Base-by-base conservation (phyloP, 2,888 invertebrate genomes). In the Cheilosia vulpina region DNA sequence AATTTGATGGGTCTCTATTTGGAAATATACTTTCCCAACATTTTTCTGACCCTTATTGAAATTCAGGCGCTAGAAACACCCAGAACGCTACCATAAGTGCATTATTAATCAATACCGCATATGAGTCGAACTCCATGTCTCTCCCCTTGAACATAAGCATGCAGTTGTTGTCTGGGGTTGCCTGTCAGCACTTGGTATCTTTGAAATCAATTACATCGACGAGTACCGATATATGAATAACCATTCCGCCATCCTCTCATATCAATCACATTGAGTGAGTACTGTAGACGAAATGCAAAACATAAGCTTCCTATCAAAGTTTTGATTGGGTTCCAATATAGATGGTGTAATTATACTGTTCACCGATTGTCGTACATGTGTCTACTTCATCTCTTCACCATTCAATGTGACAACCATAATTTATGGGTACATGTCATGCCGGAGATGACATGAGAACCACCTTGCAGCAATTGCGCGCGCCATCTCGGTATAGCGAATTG, bases 291-390 rank as follows among this genome's bases (percentile, higher is more conserved):
- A 24, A 50, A 68, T 62, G 60, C 65, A 47, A 31, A 19, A 58
- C 21, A 78, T 81, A 72, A 68, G 79, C 69, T 47, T 58, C 24
- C 27, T 60, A 72, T 72, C 60, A 43, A 82, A 60, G 41, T 72
- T 77, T 72, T 79, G 83, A 83, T 83, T 83, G 83, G 83, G 83
- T 58, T 83, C 79, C 79, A 19, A 55, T 45, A 83, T 69, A 69
- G 69, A 31, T 38, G 38, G 43, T 73, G 57, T 73, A 83, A 83
- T 83, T 83, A 83, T 58, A 83, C 79, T 69, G 68, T 79, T 83
- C 83, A 53, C 19, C 73, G 63, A 24, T 57, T 73, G 38, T 68
- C 41, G 62, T 47, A 9, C 19, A 47, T 47, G n/a, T 21, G 5
- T 13, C 21, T 41, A 63, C 68, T 73, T 63, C 52, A 73, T 73